A percentile compares a stretch with the other conserved stretches of the same genome.
Conservation (phyloP, 2,113 vertebrate genomes). For the Labeo rohita region DNA sequence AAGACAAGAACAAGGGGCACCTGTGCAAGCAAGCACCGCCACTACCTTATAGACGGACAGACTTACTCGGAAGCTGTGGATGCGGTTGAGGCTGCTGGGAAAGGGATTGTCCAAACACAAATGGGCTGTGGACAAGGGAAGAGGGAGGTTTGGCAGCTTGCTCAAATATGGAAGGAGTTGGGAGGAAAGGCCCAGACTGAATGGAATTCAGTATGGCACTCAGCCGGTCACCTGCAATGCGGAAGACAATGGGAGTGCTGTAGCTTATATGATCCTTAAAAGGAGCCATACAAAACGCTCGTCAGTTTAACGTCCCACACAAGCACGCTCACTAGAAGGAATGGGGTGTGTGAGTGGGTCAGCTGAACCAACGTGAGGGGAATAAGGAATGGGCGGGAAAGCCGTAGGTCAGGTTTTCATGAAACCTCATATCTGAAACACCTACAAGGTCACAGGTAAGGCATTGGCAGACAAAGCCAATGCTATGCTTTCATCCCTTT, state of each 20-base stretch:
- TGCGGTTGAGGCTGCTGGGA: conserved; percentile 97
- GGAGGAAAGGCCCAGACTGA: conserved; percentile 99
- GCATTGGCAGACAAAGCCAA: conserved; percentile 44
- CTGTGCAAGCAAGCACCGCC: conserved; percentile 72
- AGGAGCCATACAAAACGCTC: conserved; percentile 52
- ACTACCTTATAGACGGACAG: conserved; percentile 87
- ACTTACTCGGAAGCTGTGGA: conserved; percentile 99
- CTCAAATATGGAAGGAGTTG: conserved; percentile 98
- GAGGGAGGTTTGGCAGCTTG: conserved; percentile 98
- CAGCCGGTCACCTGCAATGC: conserved; percentile 98
- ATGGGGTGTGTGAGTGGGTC: conserved; percentile 42
- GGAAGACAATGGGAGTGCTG: conserved; percentile 98
- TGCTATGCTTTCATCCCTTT: conserved; percentile 49
- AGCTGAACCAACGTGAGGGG: conserved; percentile 32
- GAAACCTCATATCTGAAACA: conserved; percentile 27
- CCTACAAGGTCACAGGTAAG: conserved; percentile 28
- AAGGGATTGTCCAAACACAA: conserved; percentile 99
- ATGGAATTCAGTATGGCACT: conserved; percentile 99
- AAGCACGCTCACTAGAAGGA: conserved; percentile 61
- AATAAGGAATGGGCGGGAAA: neutral
- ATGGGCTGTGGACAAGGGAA: conserved; percentile 99
- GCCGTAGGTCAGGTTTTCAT: conserved; percentile 19
- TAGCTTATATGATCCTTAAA: conserved; percentile 83
- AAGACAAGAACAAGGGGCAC: conserved; percentile 57
- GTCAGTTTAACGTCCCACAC: conserved; percentile 55